Evolutionary conservation across 1,140 invertebrate species (phyloP), one percentile per base, ranked within the genome.

Genomic region (Drosophila nasuta): DNA sequence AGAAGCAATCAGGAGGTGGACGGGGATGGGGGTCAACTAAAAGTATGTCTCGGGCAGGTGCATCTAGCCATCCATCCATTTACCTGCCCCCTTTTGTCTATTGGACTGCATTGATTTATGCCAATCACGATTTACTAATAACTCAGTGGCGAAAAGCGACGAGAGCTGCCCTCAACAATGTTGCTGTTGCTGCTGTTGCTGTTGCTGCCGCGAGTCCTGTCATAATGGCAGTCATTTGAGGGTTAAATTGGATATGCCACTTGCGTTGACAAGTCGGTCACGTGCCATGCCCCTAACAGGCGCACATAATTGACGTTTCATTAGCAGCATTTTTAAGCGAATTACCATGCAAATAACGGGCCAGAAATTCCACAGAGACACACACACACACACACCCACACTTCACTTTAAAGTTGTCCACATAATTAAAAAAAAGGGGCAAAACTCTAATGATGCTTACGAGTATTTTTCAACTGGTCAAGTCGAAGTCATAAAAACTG

Each of bases 71-170:
- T 77, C 51, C 25, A 46, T 1, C 7, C 7, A 28, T 0, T n/a
- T 25, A 25, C 20, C 56, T 45, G 5, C 20, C 15, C 17, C 28
- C 33, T 0, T 43, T 1, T 17, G 8, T 52, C 46, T 35, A 11
- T 52, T 43, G 30, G 8, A 48, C 11, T 82, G 85, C 85, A 88
- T 89, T 88, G 88, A 91, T 91, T 91, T 88, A 91, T 91, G 88
- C 88, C 88, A 91, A 91, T 91, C 88, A 91, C 88, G 88, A 78
- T 88, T 78, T 65, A 79, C 81, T 88, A 88, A 91, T 91, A 91
- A 91, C 83, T 91, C 88, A 91, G 60, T 74, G 60, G 58, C 59
- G 20, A 25, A 64, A 54, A 56, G 75, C 56, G 64, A 58, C 54
- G 72, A 63, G 66, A 62, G 71, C 64, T 74, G 64, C 60, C 72